Base-by-base conservation (phyloP, 2,888 invertebrate species). In the Microctonus hyperodae region DNA sequence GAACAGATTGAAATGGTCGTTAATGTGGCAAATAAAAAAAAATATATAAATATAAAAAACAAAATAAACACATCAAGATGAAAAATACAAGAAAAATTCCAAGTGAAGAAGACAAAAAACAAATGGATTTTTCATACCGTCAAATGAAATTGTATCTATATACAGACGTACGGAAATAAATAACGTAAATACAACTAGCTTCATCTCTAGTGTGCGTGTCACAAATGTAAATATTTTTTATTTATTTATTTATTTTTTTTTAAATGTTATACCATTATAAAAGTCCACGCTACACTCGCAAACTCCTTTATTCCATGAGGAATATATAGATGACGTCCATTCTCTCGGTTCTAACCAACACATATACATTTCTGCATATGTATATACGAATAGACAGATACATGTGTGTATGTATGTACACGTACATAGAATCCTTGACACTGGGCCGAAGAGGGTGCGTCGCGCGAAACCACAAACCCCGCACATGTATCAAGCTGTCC, bases 401-500 rank as follows among this genome's bases (percentile, higher is more conserved):
- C n/a, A n/a, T n/a, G n/a, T n/a, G n/a, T n/a, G n/a, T n/a, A n/a
- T n/a, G n/a, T n/a, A n/a, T n/a, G n/a, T n/a, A n/a, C n/a, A n/a
- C n/a, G n/a, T n/a, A n/a, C n/a, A n/a, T n/a, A n/a, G n/a, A n/a
- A n/a, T n/a, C n/a, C 50, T 23, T 22, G 20, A 51, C 23, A 51
- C 23, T 51, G n/a, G n/a, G n/a, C 9, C 40, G 40, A 57, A n/a
- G n/a, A n/a, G 28, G 64, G 73, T 76, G 77, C 78, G 75, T 78
- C 76, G 79, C 76, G 77, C 79, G 77, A 78, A 79, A 80, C 80
- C 79, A 79, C 80, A 80, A 81, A 79, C 78, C 65, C 80, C 80
- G 80, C 79, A 81, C 81, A 81, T 81, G 81, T 81, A 81, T 81
- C 81, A 81, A 80, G 77, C 81, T 81, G 81, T 81, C 81, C 80